A percentile compares a stretch with the other conserved stretches of the same genome.
These are phyloP conservation scores for Eutolmus rufibarbis DNA, from an alignment of 2,888 invertebrate genomes.

Conservation along the genomic window DNA sequence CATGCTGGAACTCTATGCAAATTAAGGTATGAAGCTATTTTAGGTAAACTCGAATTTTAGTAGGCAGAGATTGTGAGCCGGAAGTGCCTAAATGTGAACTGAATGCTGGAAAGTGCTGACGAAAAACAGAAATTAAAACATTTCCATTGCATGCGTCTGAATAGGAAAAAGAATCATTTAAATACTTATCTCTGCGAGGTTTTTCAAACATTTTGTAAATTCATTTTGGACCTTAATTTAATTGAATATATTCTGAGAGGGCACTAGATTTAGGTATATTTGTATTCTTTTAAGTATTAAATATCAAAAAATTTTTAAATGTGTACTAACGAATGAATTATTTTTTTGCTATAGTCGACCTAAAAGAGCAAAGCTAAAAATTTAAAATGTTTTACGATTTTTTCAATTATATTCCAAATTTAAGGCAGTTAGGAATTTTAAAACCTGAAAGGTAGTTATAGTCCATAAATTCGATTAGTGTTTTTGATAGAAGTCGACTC, in stretches of 20 bases:
- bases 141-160: background rate
- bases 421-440: too few relatives aligned
- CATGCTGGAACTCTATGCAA: background rate
- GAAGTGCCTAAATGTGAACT: background rate
- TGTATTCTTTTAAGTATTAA: too few relatives aligned
- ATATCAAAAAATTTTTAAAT: too few relatives aligned
- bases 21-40: background rate
- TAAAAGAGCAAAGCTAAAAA: too few relatives aligned
- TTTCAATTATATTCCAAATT: too few relatives aligned
- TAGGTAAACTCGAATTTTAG: background rate
- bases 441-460: too few relatives aligned
- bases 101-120: background rate
- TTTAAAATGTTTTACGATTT: too few relatives aligned
- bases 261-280: background rate
- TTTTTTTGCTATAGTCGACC: too few relatives aligned
- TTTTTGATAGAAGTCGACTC: too few relatives aligned
- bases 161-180: background rate
- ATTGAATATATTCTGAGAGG: background rate
- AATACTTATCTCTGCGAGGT: background rate
- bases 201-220: background rate
- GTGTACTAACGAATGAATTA: too few relatives aligned
- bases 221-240: background rate
- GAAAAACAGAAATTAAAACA: background rate
- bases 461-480: too few relatives aligned
- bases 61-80: background rate